These are phyloP conservation scores for Reinhardtius hippoglossoides DNA, from an alignment of 2,113 vertebrate species.

Conservation along the genomic window DNA sequence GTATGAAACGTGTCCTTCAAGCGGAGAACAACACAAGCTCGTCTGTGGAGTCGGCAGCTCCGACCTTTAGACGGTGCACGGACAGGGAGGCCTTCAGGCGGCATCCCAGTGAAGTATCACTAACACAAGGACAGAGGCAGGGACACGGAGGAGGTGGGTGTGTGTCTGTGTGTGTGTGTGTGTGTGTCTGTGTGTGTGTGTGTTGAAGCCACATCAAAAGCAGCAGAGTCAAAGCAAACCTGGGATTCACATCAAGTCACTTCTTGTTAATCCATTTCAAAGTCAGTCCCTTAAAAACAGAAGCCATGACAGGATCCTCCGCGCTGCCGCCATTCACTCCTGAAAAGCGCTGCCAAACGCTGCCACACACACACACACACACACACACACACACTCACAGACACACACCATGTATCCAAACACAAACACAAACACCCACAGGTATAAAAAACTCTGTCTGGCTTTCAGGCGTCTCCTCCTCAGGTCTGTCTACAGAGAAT, in stretches of 20 bases:
- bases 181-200: constrained; percentile 20
- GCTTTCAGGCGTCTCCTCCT: constrained; percentile 62
- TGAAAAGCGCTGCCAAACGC: constrained; percentile 17
- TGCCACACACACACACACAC: constrained; percentile 1
- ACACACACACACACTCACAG: constrained; percentile 9
- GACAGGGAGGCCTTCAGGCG: constrained; percentile 44
- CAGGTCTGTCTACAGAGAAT: constrained; percentile 69
- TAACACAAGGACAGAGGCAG: constrained; percentile 56
- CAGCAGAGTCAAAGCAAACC: constrained; percentile 61
- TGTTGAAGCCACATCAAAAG: constrained; percentile 58
- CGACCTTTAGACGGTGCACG: neutral
- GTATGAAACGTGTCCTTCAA: neutral
- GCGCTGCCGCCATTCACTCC: constrained; percentile 42
- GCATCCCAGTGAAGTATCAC: constrained; percentile 36
- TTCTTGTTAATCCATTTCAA: constrained; percentile 68
- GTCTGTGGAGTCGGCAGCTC: neutral
- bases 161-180: constrained; percentile 36
- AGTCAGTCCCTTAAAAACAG: constrained; percentile 60
- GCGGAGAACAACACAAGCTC: neutral
- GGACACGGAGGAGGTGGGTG: constrained; percentile 32
- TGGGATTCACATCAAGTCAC: constrained; percentile 65
- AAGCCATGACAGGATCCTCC: constrained; percentile 45
- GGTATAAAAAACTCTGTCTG: constrained; percentile 44
- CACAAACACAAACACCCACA: constrained; percentile 31
- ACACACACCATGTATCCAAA: constrained; percentile 12